phyloP scores from a whole-genome alignment of 2,113 vertebrate genomes.

The Aldabrachelys gigantea region DNA sequence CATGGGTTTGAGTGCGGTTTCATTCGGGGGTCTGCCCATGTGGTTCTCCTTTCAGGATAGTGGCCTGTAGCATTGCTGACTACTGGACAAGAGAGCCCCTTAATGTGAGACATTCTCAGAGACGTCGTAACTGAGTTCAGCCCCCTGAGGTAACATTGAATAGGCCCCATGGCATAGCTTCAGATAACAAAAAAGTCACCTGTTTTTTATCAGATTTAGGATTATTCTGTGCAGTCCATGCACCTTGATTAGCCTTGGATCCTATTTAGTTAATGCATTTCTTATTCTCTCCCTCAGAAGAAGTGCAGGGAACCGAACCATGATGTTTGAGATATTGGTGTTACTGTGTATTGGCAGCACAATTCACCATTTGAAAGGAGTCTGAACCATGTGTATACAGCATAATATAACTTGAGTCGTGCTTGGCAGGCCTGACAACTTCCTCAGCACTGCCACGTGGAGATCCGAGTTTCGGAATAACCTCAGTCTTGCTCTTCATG shows the following conservation, averaged over 20 bases:
- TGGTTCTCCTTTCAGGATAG: accelerated
- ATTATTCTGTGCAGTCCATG: not conserved
- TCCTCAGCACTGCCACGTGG: not conserved
- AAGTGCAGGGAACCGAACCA: conserved; percentile 36
- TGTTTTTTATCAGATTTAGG: conserved; percentile 36
- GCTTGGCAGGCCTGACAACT: conserved; percentile 1
- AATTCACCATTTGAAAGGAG: not conserved
- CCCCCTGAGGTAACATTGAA: accelerated
- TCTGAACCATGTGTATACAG: not conserved
- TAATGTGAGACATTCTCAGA: not conserved
- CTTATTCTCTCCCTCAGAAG: conserved; percentile 35
- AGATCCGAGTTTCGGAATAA: not conserved
- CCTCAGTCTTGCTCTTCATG: not conserved
- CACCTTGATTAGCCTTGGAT: not conserved
- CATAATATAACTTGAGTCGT: not conserved
- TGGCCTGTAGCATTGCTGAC: not conserved
- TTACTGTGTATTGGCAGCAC: not conserved
- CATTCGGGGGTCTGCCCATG: accelerated
- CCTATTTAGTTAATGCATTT: conserved; percentile 25
- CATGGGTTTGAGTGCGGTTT: accelerated
- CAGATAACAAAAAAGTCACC: conserved; percentile 7
- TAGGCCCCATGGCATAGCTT: not conserved
- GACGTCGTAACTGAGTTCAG: not conserved
- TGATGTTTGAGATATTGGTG: not conserved
- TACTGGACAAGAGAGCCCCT: accelerated